These are phyloP conservation scores for Ginglymostoma cirratum DNA, from an alignment of 2,113 vertebrate genomes.

Conservation along the genomic window DNA sequence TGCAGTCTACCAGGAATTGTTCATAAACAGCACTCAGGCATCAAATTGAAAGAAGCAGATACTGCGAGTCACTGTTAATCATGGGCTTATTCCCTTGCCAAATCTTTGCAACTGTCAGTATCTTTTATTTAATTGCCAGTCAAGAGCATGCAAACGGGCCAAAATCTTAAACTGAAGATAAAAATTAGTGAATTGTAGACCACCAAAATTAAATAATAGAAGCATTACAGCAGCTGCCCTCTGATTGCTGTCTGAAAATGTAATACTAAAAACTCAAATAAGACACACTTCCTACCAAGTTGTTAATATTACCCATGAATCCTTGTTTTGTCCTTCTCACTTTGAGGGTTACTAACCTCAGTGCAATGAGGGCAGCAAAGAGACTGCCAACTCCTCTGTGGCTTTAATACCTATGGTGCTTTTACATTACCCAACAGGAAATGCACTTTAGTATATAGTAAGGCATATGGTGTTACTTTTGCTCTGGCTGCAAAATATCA, in stretches of 20 bases:
- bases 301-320: conserved; percentile 15
- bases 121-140: conserved; percentile 36
- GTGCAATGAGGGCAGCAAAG: not conserved
- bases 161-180: not conserved
- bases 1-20: conserved; percentile 19
- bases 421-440: conserved; percentile 17
- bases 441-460: not conserved
- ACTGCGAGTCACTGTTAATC: conserved; percentile 15
- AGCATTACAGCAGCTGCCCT: not conserved
- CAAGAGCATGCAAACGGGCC: conserved; percentile 9
- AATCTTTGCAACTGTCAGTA: conserved; percentile 21
- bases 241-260: not conserved
- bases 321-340: not conserved
- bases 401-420: not conserved
- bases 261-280: not conserved
- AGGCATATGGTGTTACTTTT: not conserved
- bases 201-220: conserved; percentile 3
- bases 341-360: not conserved
- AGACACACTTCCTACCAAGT: not conserved
- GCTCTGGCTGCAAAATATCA: conserved; percentile 13
- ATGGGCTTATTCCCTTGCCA: not conserved
- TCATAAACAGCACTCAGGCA: conserved; percentile 27
- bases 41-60: conserved; percentile 31
- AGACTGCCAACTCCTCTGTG: not conserved
- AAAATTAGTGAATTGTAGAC: conserved; percentile 16